Base-by-base conservation (phyloP, 2,888 invertebrate genomes). In the Athalia cordata region DNA sequence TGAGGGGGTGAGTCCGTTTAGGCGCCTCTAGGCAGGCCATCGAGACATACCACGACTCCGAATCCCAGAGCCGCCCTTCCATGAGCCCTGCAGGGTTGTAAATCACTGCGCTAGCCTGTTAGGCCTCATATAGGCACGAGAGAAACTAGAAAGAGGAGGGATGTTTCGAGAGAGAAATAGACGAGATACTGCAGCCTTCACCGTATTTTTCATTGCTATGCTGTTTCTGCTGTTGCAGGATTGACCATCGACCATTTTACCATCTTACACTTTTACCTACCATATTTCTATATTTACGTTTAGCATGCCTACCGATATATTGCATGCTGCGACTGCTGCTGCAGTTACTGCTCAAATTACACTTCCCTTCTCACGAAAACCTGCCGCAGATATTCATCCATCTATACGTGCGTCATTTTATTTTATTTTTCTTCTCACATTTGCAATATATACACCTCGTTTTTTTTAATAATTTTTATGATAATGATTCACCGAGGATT, bases 101-200 rank as follows among this genome's bases (percentile, higher is more conserved):
- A 79, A 79, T 79, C 79, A 79, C 45, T 6, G 61, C 8, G 77
- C 68, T 61, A 72, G 79, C 76, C 43, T 65, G 45, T 45, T 8
- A 43, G 11, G 66, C 62, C 11, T 9, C 62, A 13, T 8, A 15
- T 55, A 68, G 52, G 29, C 68, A 9, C 43, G 5, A 43, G 11
- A 11, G 59, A 5, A 59, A 13, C 5, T 59, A 13, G n/a, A 13
- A 11, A 13, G 59, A 13, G 13, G 49, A 11, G 49, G 49, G 49
- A 49, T 49, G 66, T 66, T 66, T 66, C 15, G 15, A 68, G 29
- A 55, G 55, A 55, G 52, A 55, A 55, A 13, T 29, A 43, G 43
- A 29, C 8, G n/a, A 6, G 9, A 15, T 11, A 43, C 50, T n/a
- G 55, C 52, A 55, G 68, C 29, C 29, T 29, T 29, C 29, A 29